These are phyloP conservation scores for Branchellion lobata DNA, from an alignment of 2,888 invertebrate genomes.

Conservation along the genomic window DNA sequence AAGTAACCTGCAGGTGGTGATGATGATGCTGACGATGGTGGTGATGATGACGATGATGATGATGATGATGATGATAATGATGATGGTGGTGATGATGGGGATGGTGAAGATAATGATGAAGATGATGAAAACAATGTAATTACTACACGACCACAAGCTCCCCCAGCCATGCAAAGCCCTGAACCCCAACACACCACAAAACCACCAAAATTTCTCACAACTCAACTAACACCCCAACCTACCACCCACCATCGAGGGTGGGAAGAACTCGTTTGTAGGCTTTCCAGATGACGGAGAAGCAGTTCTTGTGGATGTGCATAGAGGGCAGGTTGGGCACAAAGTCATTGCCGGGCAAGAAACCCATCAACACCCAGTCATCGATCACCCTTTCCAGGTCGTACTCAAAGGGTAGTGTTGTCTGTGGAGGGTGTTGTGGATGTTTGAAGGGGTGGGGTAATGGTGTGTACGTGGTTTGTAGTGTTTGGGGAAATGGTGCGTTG, in stretches of 20 bases:
- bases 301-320: slow-evolving; percentile 87
- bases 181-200: no score
- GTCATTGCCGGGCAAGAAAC: slow-evolving; percentile 91
- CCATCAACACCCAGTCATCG: slow-evolving; percentile 97
- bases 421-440: no score
- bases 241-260: slow-evolving; percentile 72
- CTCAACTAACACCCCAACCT: no score
- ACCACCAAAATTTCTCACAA: no score
- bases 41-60: neutral
- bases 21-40: neutral
- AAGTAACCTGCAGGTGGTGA: slow-evolving; percentile 73
- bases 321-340: slow-evolving; percentile 94
- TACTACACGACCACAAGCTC: neutral
- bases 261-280: slow-evolving; percentile 85
- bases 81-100: no score
- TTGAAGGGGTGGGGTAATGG: neutral
- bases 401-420: slow-evolving; percentile 68
- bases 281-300: slow-evolving; percentile 80
- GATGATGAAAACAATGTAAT: no score
- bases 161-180: neutral
- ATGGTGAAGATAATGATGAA: no score
- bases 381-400: slow-evolving; percentile 87
- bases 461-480: neutral
- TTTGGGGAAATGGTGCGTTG: no score
- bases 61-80: neutral